These are phyloP conservation scores for Ceratina australensis DNA, from an alignment of 1,140 invertebrate species.

Conservation along the genomic window DNA sequence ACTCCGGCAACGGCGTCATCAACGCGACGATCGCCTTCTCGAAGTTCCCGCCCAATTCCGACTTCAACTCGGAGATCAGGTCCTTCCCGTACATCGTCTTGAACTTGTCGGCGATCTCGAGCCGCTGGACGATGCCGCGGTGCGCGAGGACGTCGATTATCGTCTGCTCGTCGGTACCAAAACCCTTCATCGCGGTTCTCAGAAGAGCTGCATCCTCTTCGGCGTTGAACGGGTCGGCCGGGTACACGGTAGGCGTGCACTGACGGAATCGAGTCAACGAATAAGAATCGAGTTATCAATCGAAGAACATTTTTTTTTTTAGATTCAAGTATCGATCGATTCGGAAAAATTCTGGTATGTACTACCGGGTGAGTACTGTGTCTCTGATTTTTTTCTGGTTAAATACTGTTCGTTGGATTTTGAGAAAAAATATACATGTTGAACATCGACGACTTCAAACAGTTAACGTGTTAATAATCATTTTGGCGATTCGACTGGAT, in stretches of 20 bases:
- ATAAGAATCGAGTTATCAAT: no score
- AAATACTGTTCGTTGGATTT: no score
- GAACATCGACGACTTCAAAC: no score
- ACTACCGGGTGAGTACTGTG: no score
- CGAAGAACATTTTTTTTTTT: neutral
- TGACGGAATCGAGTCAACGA: constrained; percentile 72
- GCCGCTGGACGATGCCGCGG: constrained; percentile 92
- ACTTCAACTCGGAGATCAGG: constrained; percentile 91
- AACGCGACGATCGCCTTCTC: constrained; percentile 92
- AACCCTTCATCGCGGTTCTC: constrained; percentile 95
- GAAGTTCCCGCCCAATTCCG: constrained; percentile 93
- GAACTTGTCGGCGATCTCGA: constrained; percentile 94
- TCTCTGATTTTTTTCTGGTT: no score
- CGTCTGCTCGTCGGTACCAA: constrained; percentile 94
- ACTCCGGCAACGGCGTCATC: constrained; percentile 92
- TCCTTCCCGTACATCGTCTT: constrained; percentile 98
- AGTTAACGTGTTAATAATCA: no score
- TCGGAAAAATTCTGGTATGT: no score
- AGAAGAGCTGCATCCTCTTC: constrained; percentile 92
- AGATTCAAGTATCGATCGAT: neutral
- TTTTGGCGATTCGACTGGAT: neutral
- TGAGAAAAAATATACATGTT: no score
- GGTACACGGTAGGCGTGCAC: constrained; percentile 92
- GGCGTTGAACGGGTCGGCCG: constrained; percentile 91
- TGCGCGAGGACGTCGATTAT: constrained; percentile 94